Evolutionary conservation across 1,140 invertebrate species (phyloP).

Genomic region (Habropoda laboriosa): DNA sequence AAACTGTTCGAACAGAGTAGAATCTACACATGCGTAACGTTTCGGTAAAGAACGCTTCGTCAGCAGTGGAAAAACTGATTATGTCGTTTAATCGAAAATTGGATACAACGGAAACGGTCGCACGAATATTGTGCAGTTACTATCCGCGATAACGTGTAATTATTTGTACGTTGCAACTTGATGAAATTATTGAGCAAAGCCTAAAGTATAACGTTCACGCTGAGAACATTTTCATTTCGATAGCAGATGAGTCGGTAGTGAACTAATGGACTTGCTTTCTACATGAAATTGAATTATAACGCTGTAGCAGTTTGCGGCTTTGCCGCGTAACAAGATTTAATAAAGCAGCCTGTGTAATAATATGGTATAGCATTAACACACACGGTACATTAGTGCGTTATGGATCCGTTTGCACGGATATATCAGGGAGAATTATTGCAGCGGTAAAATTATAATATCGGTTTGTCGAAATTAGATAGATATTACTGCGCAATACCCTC

Average conservation of each 20-base stretch:
- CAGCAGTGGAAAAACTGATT: too few species aligned
- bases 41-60: too few species aligned
- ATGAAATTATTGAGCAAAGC: slow-evolving; percentile 58
- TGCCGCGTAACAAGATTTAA: slow-evolving; percentile 67
- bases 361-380: slow-evolving; percentile 63
- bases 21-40: too few species aligned
- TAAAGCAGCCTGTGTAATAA: slow-evolving; percentile 67
- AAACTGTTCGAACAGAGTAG: too few species aligned
- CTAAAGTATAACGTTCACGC: slow-evolving; percentile 44
- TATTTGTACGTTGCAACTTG: slow-evolving; percentile 24
- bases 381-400: slow-evolving; percentile 54
- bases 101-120: neutral
- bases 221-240: slow-evolving; percentile 62
- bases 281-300: slow-evolving; percentile 68
- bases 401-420: slow-evolving; percentile 25
- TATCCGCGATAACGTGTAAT: too few species aligned
- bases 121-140: neutral
- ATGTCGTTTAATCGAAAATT: slow-evolving; percentile 32
- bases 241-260: slow-evolving; percentile 43
- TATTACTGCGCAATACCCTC: neutral
- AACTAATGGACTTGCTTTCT: slow-evolving; percentile 68
- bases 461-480: neutral
- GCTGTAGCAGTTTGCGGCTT: slow-evolving; percentile 66
- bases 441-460: slow-evolving; percentile 37
- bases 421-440: slow-evolving; percentile 36